These are phyloP conservation scores for Endotricha flammealis DNA, from an alignment of 2,888 invertebrate species.

Conservation along the genomic window DNA sequence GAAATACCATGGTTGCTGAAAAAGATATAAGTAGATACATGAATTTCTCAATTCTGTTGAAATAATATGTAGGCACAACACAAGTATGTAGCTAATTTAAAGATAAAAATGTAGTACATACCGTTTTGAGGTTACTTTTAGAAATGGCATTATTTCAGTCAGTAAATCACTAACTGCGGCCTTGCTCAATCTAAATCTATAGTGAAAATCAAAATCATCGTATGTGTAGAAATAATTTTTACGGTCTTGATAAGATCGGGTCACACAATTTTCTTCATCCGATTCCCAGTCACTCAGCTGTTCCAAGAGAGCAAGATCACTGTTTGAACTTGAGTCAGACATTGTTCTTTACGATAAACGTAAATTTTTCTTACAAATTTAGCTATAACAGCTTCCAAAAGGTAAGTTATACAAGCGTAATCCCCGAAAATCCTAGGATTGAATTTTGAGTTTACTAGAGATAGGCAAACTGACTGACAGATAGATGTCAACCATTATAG, in stretches of 20 bases:
- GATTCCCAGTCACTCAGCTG: no score
- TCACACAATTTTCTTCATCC: not conserved
- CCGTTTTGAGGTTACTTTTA: not conserved
- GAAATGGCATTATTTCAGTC: not conserved
- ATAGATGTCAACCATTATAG: no score
- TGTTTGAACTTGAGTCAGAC: no score
- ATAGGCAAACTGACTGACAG: no score
- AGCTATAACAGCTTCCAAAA: no score
- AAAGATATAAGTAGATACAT: no score
- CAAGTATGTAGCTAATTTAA: not conserved
- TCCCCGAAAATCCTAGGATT: no score
- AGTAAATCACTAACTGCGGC: not conserved
- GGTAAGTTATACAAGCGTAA: no score
- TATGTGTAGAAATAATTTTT: not conserved
- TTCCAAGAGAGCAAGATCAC: no score
- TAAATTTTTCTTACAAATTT: no score
- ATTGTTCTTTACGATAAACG: no score
- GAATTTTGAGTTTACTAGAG: no score
- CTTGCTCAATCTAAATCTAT: not conserved
- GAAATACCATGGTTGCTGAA: conserved; percentile 23
- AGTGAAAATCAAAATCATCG: not conserved
- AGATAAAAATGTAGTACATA: not conserved
- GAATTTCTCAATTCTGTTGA: not conserved
- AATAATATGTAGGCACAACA: not conserved
- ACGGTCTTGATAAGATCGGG: not conserved